Conservation (phyloP, 2,113 vertebrate species). For the Micronycteris hirsuta region DNA sequence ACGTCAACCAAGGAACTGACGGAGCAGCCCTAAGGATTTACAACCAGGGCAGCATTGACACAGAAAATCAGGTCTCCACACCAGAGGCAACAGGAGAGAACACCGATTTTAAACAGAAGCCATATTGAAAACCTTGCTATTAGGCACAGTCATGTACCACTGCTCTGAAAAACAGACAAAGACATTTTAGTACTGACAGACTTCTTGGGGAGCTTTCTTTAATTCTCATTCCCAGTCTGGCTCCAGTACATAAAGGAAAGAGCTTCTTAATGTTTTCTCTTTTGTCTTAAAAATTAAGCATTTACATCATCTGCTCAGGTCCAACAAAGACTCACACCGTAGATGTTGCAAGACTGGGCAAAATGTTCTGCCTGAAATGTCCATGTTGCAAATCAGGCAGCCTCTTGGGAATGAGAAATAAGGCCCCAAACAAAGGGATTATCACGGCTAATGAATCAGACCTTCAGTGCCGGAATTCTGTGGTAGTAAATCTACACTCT, state of each 20-base stretch:
- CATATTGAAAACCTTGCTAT: background rate
- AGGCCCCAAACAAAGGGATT: background rate
- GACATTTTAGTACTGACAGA: background rate
- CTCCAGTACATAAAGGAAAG: background rate
- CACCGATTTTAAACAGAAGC: conserved; percentile 36
- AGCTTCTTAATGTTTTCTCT: background rate
- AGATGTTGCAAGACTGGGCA: background rate
- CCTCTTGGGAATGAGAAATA: background rate
- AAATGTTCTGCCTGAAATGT: background rate
- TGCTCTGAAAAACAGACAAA: conserved; percentile 43
- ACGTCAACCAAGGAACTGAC: background rate
- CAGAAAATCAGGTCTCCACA: conserved; percentile 30
- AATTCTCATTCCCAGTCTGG: background rate
- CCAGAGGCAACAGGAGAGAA: background rate
- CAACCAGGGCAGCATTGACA: conserved; percentile 15
- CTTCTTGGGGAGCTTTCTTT: background rate
- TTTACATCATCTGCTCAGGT: background rate
- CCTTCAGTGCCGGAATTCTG: background rate
- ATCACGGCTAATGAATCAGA: conserved; percentile 6
- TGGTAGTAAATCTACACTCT: background rate
- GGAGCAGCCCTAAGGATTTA: background rate
- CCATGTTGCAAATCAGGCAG: background rate
- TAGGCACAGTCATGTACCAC: background rate
- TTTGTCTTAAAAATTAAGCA: conserved; percentile 31
- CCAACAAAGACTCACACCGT: background rate